A percentile compares a stretch with the other conserved stretches of the same genome.
Evolutionary conservation across 2,113 vertebrate genomes (phyloP).

Genomic region (Myotis brandtii): DNA sequence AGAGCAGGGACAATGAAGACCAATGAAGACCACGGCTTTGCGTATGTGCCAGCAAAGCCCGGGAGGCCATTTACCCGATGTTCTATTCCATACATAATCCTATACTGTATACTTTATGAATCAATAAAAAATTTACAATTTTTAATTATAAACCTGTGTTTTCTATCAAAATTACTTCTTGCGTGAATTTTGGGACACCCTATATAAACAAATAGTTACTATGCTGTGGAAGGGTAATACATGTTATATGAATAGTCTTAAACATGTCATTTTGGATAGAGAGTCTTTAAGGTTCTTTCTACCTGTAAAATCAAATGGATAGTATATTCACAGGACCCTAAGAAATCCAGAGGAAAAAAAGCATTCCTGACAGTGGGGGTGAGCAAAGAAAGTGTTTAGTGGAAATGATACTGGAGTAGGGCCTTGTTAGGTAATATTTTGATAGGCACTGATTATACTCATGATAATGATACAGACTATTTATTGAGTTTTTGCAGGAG

Average conservation of each 20-base stretch:
- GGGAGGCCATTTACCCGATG: no score
- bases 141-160: no score
- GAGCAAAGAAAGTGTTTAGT: neutral
- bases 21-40: no score
- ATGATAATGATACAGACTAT: neutral
- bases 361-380: neutral
- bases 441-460: neutral
- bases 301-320: neutral
- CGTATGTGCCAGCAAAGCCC: no score
- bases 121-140: no score
- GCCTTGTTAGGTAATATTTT: neutral
- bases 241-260: neutral
- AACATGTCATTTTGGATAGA: neutral
- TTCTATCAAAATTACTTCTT: no score
- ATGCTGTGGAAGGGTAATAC: neutral
- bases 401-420: neutral
- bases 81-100: no score
- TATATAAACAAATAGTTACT: neutral
- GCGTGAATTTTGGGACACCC: no score
- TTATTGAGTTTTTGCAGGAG: neutral
- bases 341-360: neutral
- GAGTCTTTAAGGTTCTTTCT: slow-evolving; percentile 9
- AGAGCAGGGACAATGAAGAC: no score
- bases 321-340: neutral
- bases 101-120: no score